Conservation (phyloP, 2,797 vertebrate species). For the Paedocypris micromegethes region DNA sequence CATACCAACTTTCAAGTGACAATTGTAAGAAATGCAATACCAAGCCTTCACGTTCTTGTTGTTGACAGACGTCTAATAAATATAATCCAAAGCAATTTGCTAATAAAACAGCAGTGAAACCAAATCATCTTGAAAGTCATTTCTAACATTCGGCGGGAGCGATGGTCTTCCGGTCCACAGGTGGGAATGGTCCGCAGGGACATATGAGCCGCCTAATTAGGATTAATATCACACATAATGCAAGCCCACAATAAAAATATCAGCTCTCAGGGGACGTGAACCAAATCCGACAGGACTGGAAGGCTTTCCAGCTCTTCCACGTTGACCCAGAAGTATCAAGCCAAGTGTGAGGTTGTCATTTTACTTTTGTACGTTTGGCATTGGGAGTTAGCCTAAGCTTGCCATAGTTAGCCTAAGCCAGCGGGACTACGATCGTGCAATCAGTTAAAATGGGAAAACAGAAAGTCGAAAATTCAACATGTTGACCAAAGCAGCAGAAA, state of each 20-base stretch:
- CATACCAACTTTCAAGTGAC: too few relatives aligned
- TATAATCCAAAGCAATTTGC: too few relatives aligned
- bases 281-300: conserved; percentile 61
- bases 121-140: conserved; percentile 53
- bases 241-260: conserved; percentile 64
- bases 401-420: too few relatives aligned
- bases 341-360: conserved; percentile 16
- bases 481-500: too few relatives aligned
- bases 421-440: too few relatives aligned
- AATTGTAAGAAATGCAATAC: too few relatives aligned
- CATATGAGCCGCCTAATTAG: conserved; percentile 66
- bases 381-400: too few relatives aligned
- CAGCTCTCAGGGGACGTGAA: conserved; percentile 58
- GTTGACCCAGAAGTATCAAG: conserved; percentile 54
- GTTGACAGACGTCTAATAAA: too few relatives aligned
- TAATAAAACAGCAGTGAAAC: conserved; percentile 38
- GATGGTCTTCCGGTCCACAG: conserved; percentile 55
- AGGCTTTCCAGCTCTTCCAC: conserved; percentile 47
- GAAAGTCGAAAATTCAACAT: too few relatives aligned
- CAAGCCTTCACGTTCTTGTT: too few relatives aligned
- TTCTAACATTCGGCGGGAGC: conserved; percentile 44
- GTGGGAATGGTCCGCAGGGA: conserved; percentile 62
- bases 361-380: background rate
- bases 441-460: too few relatives aligned
- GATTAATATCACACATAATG: conserved; percentile 66